Percentiles rank a stretch among this genome's conserved stretches.
phyloP scores from a whole-genome alignment of 2,888 invertebrate species.

The Torymus aiolomorphi region DNA sequence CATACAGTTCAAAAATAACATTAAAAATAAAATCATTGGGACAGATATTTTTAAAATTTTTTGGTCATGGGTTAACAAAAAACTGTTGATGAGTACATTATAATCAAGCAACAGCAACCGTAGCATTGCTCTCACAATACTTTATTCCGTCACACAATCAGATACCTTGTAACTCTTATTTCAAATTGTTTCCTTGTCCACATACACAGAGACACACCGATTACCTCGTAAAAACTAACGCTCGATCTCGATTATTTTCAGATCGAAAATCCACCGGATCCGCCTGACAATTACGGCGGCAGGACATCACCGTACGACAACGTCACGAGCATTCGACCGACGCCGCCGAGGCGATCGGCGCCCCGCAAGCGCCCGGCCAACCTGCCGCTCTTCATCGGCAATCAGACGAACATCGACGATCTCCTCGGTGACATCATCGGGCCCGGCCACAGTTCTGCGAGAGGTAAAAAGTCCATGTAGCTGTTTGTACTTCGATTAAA shows the following conservation, averaged over 20 bases:
- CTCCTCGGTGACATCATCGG: slow-evolving; percentile 80
- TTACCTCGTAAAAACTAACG: too few relatives aligned
- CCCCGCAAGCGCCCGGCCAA: slow-evolving; percentile 70
- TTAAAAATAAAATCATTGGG: too few relatives aligned
- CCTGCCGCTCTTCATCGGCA: slow-evolving; percentile 84
- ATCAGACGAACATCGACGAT: slow-evolving; percentile 92
- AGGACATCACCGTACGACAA: slow-evolving; percentile 84
- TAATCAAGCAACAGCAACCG: too few relatives aligned
- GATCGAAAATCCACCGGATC: slow-evolving; percentile 73
- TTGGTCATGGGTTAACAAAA: too few relatives aligned
- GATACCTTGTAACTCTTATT: too few relatives aligned
- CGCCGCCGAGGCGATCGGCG: slow-evolving; percentile 64
- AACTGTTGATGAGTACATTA: too few relatives aligned
- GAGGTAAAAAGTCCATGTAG: background rate
- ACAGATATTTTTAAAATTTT: too few relatives aligned
- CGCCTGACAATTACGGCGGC: slow-evolving; percentile 73
- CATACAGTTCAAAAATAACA: too few relatives aligned
- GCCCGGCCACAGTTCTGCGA: slow-evolving; percentile 14
- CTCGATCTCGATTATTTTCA: slow-evolving; percentile 51
- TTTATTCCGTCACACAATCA: too few relatives aligned
- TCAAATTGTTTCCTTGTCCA: too few relatives aligned
- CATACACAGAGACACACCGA: too few relatives aligned
- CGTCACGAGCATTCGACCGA: slow-evolving; percentile 71
- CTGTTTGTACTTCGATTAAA: background rate
- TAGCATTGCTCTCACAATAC: too few relatives aligned